These are phyloP conservation scores for Omphaloscelis lunosa DNA, from an alignment of 2,888 invertebrate species.

Conservation along the genomic window DNA sequence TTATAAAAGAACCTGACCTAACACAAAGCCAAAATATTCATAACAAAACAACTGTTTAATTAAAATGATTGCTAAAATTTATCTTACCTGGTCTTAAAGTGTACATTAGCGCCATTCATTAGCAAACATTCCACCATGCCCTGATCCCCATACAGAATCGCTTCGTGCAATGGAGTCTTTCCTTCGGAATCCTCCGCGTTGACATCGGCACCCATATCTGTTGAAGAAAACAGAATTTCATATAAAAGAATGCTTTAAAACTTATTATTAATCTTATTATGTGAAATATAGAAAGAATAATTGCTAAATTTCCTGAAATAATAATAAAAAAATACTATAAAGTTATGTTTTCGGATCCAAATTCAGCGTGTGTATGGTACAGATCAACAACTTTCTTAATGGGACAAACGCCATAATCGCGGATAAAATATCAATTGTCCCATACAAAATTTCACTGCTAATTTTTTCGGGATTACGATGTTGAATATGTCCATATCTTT, in stretches of 20 bases:
- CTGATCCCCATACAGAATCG: conserved; percentile 93
- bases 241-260: neutral
- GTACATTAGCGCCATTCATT: conserved; percentile 95
- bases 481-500: too few species aligned
- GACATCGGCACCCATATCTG: conserved; percentile 93
- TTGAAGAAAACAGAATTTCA: neutral
- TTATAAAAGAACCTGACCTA: neutral
- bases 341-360: neutral
- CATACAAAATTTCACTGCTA: neutral
- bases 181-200: conserved; percentile 94
- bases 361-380: neutral
- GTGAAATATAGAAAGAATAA: neutral
- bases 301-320: neutral
- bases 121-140: conserved; percentile 93
- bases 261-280: neutral
- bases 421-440: neutral
- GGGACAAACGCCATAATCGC: neutral
- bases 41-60: neutral
- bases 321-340: neutral
- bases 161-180: conserved; percentile 95
- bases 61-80: neutral
- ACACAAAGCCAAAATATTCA: neutral
- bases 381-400: neutral
- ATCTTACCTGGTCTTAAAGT: conserved; percentile 92
- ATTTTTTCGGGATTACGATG: neutral